Percentiles rank a stretch among this genome's conserved stretches.
Conservation (phyloP, 2,888 invertebrate species). For the Luffia ferchaultella region DNA sequence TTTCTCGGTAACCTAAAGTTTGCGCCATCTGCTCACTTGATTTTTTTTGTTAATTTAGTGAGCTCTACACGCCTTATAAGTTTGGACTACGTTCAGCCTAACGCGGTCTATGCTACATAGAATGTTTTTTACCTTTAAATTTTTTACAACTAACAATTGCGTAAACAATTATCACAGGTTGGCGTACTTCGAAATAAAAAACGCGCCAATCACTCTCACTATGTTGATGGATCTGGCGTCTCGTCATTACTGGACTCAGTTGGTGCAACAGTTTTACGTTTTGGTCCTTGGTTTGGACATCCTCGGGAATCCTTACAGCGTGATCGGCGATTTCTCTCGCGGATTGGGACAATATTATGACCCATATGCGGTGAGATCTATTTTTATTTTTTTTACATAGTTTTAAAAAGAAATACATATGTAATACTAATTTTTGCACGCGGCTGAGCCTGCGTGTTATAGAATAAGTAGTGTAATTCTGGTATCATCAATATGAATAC, state of each 20-base stretch:
- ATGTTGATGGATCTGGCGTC: conserved; percentile 63
- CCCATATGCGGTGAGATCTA: conserved; percentile 60
- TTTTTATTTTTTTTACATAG: neutral
- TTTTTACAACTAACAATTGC: too few relatives aligned
- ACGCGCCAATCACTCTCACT: conserved; percentile 55
- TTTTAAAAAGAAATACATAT: neutral
- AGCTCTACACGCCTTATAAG: too few relatives aligned
- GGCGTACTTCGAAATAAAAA: conserved; percentile 71
- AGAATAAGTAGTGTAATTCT: too few relatives aligned
- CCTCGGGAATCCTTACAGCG: conserved; percentile 79
- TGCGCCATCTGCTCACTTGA: too few relatives aligned
- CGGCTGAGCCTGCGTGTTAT: too few relatives aligned
- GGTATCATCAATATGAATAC: too few relatives aligned
- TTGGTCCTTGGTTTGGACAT: conserved; percentile 80
- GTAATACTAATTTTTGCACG: too few relatives aligned
- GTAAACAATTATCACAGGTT: conserved; percentile 58
- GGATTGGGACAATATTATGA: conserved; percentile 71
- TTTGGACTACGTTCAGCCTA: too few relatives aligned
- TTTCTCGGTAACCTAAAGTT: too few relatives aligned
- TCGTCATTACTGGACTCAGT: conserved; percentile 74
- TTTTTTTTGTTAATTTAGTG: too few relatives aligned
- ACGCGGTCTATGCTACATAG: too few relatives aligned
- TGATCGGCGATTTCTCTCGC: conserved; percentile 68
- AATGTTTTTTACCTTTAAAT: too few relatives aligned
- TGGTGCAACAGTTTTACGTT: conserved; percentile 83